A percentile compares a stretch with the other conserved stretches of the same genome.
phyloP scores from a whole-genome alignment of 2,113 vertebrate genomes.

The Oophaga pumilio region DNA sequence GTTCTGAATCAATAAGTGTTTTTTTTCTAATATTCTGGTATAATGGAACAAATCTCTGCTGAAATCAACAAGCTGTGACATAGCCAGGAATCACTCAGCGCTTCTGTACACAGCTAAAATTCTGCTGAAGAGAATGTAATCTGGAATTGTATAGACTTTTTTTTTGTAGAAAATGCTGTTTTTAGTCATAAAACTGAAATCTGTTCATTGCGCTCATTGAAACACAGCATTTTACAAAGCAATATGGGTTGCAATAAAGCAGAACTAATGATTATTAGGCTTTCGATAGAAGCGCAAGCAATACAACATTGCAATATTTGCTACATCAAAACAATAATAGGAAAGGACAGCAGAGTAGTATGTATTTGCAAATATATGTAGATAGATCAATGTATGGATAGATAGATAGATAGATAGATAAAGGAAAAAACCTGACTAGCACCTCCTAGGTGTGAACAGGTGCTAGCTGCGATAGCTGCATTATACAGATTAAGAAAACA shows the following conservation, averaged over 20 bases:
- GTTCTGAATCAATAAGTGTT: slow-evolving; percentile 35
- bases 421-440: too few species aligned
- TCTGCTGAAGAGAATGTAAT: slow-evolving; percentile 15
- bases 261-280: slow-evolving; percentile 27
- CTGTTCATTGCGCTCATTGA: slow-evolving; percentile 27
- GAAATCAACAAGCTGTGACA: slow-evolving; percentile 27
- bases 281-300: background rate
- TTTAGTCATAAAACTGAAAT: slow-evolving; percentile 34
- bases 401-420: too few species aligned
- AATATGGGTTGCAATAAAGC: slow-evolving; percentile 40
- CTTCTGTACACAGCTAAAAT: background rate
- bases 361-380: background rate
- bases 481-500: too few species aligned
- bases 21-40: slow-evolving; percentile 5
- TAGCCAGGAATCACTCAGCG: slow-evolving; percentile 3
- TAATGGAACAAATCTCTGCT: slow-evolving; percentile 33
- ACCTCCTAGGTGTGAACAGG: too few species aligned
- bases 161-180: slow-evolving; percentile 9
- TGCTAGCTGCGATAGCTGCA: too few species aligned
- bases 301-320: slow-evolving; percentile 22
- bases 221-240: slow-evolving; percentile 40
- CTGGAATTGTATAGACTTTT: background rate
- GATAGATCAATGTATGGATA: background rate
- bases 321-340: background rate
- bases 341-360: background rate